A percentile compares a stretch with the other conserved stretches of the same genome.
These are phyloP conservation scores for Rhopalosiphum maidis DNA, from an alignment of 1,140 invertebrate species.

Conservation along the genomic window DNA sequence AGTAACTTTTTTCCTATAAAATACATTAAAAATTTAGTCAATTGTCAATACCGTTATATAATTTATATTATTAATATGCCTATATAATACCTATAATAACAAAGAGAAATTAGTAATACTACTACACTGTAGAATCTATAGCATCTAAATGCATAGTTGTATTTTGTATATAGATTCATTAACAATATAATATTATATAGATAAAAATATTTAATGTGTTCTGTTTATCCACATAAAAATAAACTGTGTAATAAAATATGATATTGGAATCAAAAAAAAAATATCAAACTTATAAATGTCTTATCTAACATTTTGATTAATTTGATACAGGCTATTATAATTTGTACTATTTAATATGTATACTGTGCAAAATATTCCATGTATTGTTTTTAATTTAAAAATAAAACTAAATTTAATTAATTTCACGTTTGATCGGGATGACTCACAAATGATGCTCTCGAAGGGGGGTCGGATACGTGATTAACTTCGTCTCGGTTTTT, in stretches of 20 bases:
- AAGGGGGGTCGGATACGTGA: constrained; percentile 84
- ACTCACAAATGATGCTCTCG: constrained; percentile 71
- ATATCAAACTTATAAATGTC: too few relatives aligned
- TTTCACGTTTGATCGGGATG: background rate
- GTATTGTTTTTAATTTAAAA: background rate
- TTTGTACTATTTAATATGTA: background rate
- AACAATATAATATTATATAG: background rate
- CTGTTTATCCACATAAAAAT: background rate
- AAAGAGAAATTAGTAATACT: too few relatives aligned
- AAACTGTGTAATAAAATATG: too few relatives aligned
- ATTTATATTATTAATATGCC: background rate
- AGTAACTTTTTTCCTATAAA: constrained; percentile 63
- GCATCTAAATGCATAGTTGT: too few relatives aligned
- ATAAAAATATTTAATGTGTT: background rate
- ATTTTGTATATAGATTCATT: background rate
- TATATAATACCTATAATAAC: background rate
- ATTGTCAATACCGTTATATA: background rate
- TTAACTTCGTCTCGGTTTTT: constrained; percentile 79
- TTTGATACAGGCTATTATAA: too few relatives aligned
- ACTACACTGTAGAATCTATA: too few relatives aligned
- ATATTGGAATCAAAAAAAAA: background rate
- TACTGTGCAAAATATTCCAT: background rate
- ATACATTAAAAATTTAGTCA: background rate
- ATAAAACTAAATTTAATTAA: background rate
- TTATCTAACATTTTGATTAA: too few relatives aligned